These are phyloP conservation scores for Xyrauchen texanus DNA, from an alignment of 2,113 vertebrate species.

Conservation along the genomic window DNA sequence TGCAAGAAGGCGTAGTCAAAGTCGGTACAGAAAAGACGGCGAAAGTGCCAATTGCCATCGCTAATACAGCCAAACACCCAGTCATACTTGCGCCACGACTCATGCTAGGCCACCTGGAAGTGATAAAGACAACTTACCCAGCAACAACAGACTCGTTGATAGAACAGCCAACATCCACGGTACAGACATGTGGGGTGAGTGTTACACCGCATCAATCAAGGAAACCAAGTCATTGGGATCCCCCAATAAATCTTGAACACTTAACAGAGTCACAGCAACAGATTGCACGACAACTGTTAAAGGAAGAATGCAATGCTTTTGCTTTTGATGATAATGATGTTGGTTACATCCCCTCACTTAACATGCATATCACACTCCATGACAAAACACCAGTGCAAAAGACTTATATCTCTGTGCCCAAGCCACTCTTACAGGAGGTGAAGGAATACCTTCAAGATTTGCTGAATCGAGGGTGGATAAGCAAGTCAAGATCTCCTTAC, in stretches of 20 bases:
- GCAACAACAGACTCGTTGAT: background rate
- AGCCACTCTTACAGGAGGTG: conserved; percentile 23
- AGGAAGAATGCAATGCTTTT: conserved; percentile 37
- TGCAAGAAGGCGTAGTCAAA: background rate
- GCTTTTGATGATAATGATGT: conserved; percentile 32
- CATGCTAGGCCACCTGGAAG: background rate
- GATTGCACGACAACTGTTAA: background rate
- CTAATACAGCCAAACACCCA: background rate
- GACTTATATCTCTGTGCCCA: conserved; percentile 16
- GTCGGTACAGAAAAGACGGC: background rate
- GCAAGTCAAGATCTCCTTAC: too few species aligned
- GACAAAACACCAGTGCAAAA: conserved; percentile 18
- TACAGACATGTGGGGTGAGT: background rate
- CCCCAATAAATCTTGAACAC: background rate
- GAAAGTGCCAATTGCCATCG: background rate
- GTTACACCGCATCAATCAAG: background rate
- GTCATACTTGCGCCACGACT: background rate
- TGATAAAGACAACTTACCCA: background rate
- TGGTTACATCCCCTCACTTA: too few species aligned
- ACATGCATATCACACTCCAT: conserved; percentile 43
- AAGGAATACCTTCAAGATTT: conserved; percentile 29
- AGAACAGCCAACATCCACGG: background rate
- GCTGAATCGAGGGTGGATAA: conserved; percentile 15
- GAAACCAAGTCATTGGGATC: too few species aligned
- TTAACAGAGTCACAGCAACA: background rate